phyloP scores from a whole-genome alignment of 2,113 vertebrate genomes.

The Aplodontia rufa region DNA sequence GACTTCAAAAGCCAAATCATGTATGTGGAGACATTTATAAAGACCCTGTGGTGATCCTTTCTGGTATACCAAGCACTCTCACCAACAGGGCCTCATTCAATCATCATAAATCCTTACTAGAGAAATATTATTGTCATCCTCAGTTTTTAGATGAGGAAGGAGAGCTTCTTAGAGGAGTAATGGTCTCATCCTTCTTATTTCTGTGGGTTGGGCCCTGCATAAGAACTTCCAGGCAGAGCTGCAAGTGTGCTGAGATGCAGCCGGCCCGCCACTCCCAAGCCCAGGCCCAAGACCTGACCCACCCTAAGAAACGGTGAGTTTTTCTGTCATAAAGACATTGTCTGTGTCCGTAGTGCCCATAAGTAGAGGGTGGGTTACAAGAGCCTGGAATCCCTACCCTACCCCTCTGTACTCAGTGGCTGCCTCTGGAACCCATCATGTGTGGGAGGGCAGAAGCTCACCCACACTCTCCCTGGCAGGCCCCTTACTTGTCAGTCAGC shows the following conservation, averaged over 20 bases:
- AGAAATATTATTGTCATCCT: background rate
- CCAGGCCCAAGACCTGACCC: background rate
- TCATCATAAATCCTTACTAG: background rate
- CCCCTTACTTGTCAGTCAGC: background rate
- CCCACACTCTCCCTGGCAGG: rapidly evolving
- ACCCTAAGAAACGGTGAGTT: background rate
- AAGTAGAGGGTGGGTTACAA: background rate
- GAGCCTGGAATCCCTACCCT: background rate
- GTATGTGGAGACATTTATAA: background rate
- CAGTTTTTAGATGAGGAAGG: background rate
- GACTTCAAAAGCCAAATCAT: background rate
- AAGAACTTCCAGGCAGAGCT: background rate
- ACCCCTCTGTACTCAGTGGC: too few relatives aligned
- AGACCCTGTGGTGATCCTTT: background rate
- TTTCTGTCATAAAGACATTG: background rate
- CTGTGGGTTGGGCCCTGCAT: background rate
- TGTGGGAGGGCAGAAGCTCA: rapidly evolving
- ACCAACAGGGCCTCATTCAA: too few relatives aligned
- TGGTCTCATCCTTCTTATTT: rapidly evolving
- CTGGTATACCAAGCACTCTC: background rate
- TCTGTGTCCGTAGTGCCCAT: background rate
- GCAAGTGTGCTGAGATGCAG: background rate
- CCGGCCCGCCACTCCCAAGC: rapidly evolving
- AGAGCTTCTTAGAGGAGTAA: background rate
- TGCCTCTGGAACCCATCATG: background rate